These are phyloP conservation scores for Drosophila orosa DNA, from an alignment of 1,140 invertebrate species.

Conservation along the genomic window DNA sequence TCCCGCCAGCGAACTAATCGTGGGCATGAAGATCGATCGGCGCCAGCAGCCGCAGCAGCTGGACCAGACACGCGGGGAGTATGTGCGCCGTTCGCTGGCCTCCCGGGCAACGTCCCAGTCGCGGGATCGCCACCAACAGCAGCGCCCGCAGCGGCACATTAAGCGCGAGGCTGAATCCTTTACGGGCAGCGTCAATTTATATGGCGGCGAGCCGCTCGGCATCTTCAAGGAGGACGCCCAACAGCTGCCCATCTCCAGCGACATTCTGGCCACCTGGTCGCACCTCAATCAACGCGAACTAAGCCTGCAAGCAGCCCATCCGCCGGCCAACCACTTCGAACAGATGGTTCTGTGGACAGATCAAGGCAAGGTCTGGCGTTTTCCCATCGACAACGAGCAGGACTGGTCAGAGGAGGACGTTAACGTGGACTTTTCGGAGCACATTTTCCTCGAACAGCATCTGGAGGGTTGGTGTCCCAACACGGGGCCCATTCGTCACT, in stretches of 20 bases:
- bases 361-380: constrained; percentile 97
- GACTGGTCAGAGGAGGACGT: constrained; percentile 91
- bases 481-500: constrained; percentile 95
- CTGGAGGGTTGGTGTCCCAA: constrained; percentile 94
- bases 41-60: constrained; percentile 67
- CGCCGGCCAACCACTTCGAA: constrained; percentile 94
- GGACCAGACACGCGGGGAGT: constrained; percentile 80
- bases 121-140: constrained; percentile 30
- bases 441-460: constrained; percentile 95
- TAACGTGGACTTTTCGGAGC: constrained; percentile 93
- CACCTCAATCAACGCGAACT: constrained; percentile 88
- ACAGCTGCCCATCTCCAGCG: constrained; percentile 81
- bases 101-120: constrained; percentile 33
- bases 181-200: constrained; percentile 85
- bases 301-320: constrained; percentile 87
- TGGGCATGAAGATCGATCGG: constrained; percentile 90
- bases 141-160: constrained; percentile 35
- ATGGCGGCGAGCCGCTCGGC: constrained; percentile 85
- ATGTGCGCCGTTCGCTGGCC: constrained; percentile 70
- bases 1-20: constrained; percentile 87
- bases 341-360: constrained; percentile 98
- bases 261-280: constrained; percentile 88
- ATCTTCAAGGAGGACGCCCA: constrained; percentile 85
- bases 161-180: constrained; percentile 69
- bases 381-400: constrained; percentile 99